Conservation (phyloP, 2,888 invertebrate genomes). For the Listrodromus nycthemerus region DNA sequence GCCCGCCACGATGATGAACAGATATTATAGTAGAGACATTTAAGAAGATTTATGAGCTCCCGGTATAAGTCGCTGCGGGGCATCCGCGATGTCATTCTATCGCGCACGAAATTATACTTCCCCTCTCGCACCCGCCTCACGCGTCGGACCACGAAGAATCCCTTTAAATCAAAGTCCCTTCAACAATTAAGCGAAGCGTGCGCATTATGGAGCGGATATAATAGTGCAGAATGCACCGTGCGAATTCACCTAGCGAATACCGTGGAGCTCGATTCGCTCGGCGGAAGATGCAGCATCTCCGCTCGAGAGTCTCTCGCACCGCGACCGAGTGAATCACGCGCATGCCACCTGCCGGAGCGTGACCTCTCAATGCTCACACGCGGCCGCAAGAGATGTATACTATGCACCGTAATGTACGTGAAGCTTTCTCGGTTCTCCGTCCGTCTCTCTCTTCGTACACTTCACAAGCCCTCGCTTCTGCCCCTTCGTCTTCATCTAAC, state of each 20-base stretch:
- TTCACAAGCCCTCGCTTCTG: slow-evolving; percentile 40
- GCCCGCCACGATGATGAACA: slow-evolving; percentile 73
- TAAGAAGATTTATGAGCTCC: slow-evolving; percentile 80
- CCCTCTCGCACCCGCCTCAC: neutral
- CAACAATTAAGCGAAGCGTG: slow-evolving; percentile 74
- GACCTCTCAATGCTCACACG: slow-evolving; percentile 80
- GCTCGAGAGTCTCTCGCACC: slow-evolving; percentile 59
- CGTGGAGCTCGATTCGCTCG: slow-evolving; percentile 21
- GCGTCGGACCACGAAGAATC: neutral
- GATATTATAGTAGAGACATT: slow-evolving; percentile 79
- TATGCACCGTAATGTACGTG: slow-evolving; percentile 64
- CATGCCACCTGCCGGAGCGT: slow-evolving; percentile 81
- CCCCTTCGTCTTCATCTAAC: slow-evolving; percentile 14
- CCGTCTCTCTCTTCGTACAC: slow-evolving; percentile 55
- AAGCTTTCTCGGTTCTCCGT: slow-evolving; percentile 57
- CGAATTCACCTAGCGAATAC: slow-evolving; percentile 28
- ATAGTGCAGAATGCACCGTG: slow-evolving; percentile 70
- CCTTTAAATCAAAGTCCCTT: slow-evolving; percentile 74
- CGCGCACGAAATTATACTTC: slow-evolving; percentile 38
- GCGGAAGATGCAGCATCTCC: slow-evolving; percentile 48
- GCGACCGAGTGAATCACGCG: slow-evolving; percentile 79
- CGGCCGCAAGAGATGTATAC: slow-evolving; percentile 33
- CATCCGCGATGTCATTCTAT: slow-evolving; percentile 63
- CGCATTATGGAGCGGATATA: slow-evolving; percentile 72
- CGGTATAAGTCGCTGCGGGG: slow-evolving; percentile 62